phyloP scores from a whole-genome alignment of 1,140 invertebrate genomes.

The Nasonia giraulti region DNA sequence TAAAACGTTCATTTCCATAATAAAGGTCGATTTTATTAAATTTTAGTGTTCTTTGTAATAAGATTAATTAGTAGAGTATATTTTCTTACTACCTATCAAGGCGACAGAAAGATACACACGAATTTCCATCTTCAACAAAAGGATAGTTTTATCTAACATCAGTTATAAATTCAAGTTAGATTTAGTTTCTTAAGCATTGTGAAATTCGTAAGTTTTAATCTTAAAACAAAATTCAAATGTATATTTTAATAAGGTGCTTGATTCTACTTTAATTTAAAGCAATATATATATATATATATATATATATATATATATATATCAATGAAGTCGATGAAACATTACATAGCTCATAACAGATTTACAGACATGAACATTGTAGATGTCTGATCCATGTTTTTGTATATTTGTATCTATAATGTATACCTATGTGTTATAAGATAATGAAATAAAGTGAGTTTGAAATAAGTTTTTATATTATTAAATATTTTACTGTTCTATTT shows the following conservation, averaged over 20 bases:
- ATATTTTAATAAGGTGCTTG: not conserved
- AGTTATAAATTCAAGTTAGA: not conserved
- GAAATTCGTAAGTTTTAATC: not conserved
- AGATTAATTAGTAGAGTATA: constrained; percentile 7
- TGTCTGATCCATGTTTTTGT: not conserved
- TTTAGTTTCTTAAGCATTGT: not conserved
- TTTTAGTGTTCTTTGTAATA: constrained; percentile 42
- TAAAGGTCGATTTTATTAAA: constrained; percentile 70
- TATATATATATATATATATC: not conserved
- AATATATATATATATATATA: not conserved
- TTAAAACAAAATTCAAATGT: not conserved
- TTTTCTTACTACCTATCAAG: not conserved
- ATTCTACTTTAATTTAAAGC: not conserved
- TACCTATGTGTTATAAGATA: constrained; percentile 1
- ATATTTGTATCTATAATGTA: not conserved
- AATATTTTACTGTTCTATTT: no score
- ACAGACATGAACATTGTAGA: not conserved
- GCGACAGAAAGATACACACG: not conserved
- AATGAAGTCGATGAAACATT: not conserved
- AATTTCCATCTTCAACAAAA: not conserved
- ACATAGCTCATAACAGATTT: not conserved
- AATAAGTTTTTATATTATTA: not conserved
- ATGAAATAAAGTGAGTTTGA: constrained; percentile 4
- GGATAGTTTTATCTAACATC: not conserved
- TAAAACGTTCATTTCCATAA: constrained; percentile 72